A percentile compares a stretch with the other conserved stretches of the same genome.
These are phyloP conservation scores for Camponotus pennsylvanicus DNA, from an alignment of 1,140 invertebrate genomes.

Conservation along the genomic window DNA sequence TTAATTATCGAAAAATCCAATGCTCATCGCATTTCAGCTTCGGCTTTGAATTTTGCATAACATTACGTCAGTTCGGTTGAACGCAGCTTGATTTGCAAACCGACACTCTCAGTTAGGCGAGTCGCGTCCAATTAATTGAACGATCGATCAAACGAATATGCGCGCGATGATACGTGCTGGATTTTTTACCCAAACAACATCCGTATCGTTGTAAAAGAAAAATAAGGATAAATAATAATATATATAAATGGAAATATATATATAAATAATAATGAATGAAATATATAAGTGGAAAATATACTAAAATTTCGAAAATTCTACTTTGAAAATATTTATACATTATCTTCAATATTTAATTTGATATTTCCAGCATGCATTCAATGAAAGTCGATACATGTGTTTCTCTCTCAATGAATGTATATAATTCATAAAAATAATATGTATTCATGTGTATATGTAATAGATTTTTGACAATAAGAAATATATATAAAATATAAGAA, in stretches of 20 bases:
- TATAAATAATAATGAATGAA: neutral
- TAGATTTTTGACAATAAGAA: neutral
- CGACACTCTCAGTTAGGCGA: constrained; percentile 17
- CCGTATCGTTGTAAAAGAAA: neutral
- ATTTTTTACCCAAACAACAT: constrained; percentile 10
- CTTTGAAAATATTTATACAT: neutral
- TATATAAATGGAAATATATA: no score
- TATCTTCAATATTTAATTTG: neutral
- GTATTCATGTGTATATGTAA: neutral
- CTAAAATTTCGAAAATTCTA: neutral
- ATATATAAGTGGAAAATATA: neutral
- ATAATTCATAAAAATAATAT: neutral
- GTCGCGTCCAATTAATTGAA: constrained; percentile 50
- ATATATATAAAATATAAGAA: neutral
- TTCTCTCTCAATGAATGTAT: neutral
- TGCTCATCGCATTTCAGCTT: constrained; percentile 8
- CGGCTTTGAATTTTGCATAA: constrained; percentile 38
- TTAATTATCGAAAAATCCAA: constrained; percentile 19
- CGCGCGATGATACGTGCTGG: neutral
- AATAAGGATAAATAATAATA: no score
- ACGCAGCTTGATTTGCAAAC: constrained; percentile 18
- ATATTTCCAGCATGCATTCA: neutral
- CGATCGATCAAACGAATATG: constrained; percentile 26
- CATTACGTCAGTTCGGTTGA: constrained; percentile 8
- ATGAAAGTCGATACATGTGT: neutral